phyloP scores from a whole-genome alignment of 2,113 vertebrate genomes.

The Calyptomena viridis region DNA sequence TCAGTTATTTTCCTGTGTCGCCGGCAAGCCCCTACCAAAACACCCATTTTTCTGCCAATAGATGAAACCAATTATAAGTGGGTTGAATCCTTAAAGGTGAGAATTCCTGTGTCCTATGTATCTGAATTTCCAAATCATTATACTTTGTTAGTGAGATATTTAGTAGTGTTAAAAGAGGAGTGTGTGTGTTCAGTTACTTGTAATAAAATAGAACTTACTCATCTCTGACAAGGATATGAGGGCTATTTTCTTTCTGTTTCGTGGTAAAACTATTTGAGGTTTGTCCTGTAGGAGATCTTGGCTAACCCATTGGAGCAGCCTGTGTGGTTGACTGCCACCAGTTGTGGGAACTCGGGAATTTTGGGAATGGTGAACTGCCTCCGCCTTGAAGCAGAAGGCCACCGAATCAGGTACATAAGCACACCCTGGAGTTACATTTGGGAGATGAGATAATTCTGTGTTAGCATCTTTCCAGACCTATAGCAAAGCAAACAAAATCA shows the following conservation, averaged over 20 bases:
- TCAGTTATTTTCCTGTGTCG: slow-evolving; percentile 88
- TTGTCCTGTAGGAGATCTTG: slow-evolving; percentile 65
- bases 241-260: background rate
- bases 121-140: background rate
- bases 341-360: slow-evolving; percentile 80
- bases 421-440: background rate
- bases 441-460: background rate
- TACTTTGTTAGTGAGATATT: background rate
- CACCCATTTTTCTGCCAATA: slow-evolving; percentile 77
- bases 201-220: background rate
- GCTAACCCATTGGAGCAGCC: slow-evolving; percentile 72
- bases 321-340: slow-evolving; percentile 85
- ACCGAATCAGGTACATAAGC: slow-evolving; percentile 82
- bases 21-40: slow-evolving; percentile 35
- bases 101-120: background rate
- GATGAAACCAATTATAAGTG: slow-evolving; percentile 83
- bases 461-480: background rate
- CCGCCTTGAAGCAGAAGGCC: slow-evolving; percentile 86
- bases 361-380: slow-evolving; percentile 97
- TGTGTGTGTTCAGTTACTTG: background rate
- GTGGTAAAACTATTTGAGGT: background rate
- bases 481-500: background rate
- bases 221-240: background rate
- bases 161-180: background rate
- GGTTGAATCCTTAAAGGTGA: slow-evolving; percentile 92